Conservation (phyloP, 2,113 vertebrate genomes). For the Misgurnus mizolepis region DNA sequence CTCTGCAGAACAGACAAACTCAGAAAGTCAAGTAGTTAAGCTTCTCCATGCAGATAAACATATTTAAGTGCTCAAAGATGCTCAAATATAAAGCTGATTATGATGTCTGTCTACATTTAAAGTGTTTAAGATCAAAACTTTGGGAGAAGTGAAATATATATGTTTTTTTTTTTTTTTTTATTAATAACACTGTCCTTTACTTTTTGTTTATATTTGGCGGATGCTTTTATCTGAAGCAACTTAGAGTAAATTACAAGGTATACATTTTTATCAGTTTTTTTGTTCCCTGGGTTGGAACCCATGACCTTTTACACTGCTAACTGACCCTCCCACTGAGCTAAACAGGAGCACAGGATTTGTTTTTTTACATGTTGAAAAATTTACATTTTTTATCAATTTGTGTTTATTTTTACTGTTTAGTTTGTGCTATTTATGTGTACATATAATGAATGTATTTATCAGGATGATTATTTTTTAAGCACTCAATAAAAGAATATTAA, state of each 20-base stretch:
- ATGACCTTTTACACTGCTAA: too few species aligned
- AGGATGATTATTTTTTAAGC: slow-evolving; percentile 23
- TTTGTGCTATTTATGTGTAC: background rate
- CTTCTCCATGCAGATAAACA: slow-evolving; percentile 76
- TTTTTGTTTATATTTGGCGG: too few species aligned
- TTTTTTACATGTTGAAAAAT: too few species aligned
- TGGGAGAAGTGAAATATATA: slow-evolving; percentile 14
- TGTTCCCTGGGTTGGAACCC: too few species aligned
- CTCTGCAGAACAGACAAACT: slow-evolving; percentile 66
- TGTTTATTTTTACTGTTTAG: background rate
- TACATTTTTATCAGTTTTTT: too few species aligned
- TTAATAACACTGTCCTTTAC: too few species aligned
- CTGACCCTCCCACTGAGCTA: too few species aligned
- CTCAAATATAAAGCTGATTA: slow-evolving; percentile 70
- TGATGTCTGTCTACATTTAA: slow-evolving; percentile 46
- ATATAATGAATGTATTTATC: background rate
- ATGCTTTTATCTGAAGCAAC: too few species aligned
- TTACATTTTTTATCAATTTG: too few species aligned
- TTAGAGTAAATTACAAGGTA: too few species aligned
- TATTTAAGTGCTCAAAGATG: slow-evolving; percentile 72
- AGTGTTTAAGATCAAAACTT: slow-evolving; percentile 52
- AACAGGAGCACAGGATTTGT: too few species aligned
- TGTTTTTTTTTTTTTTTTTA: too few species aligned
- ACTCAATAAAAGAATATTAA: slow-evolving; percentile 20
- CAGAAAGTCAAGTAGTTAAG: slow-evolving; percentile 72